These are phyloP conservation scores for Turritopsis rubra DNA, from an alignment of 30 jellyfish, hydroid and myxozoan species.

Conservation along the genomic window DNA sequence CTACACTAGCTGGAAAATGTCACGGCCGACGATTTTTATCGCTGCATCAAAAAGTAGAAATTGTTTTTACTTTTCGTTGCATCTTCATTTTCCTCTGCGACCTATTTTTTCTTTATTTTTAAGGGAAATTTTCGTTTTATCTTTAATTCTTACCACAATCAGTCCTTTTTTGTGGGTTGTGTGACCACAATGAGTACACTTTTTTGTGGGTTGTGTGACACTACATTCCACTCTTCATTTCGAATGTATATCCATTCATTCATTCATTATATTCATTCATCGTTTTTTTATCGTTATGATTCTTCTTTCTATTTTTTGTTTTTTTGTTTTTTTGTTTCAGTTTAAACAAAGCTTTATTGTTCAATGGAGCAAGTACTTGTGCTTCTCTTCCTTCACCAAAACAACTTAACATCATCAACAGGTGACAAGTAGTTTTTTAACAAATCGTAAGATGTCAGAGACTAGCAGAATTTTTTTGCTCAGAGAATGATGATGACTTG, in stretches of 20 bases:
- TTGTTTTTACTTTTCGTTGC: too few species aligned
- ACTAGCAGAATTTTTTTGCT: too few species aligned
- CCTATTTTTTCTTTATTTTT: background rate
- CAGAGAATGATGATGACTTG: too few species aligned
- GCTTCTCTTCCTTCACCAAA: conserved; percentile 58
- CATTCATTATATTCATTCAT: too few species aligned
- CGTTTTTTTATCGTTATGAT: too few species aligned
- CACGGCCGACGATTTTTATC: too few species aligned
- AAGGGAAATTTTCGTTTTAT: background rate
- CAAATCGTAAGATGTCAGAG: too few species aligned
- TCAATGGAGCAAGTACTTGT: conserved; percentile 56
- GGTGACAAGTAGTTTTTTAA: conserved; percentile 31
- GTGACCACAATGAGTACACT: background rate
- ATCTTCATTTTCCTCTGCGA: too few species aligned
- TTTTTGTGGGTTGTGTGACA: background rate
- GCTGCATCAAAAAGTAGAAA: too few species aligned
- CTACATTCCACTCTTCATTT: background rate
- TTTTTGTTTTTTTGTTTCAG: conserved; percentile 23
- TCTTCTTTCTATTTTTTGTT: too few species aligned
- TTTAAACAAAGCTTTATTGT: conserved; percentile 58
- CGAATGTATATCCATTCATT: too few species aligned
- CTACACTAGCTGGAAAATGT: background rate
- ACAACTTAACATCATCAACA: conserved; percentile 35
- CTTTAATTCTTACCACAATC: background rate
- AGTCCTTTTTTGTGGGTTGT: background rate